Conservation (phyloP, 2,113 vertebrate genomes). For the Stegostoma tigrinum region DNA sequence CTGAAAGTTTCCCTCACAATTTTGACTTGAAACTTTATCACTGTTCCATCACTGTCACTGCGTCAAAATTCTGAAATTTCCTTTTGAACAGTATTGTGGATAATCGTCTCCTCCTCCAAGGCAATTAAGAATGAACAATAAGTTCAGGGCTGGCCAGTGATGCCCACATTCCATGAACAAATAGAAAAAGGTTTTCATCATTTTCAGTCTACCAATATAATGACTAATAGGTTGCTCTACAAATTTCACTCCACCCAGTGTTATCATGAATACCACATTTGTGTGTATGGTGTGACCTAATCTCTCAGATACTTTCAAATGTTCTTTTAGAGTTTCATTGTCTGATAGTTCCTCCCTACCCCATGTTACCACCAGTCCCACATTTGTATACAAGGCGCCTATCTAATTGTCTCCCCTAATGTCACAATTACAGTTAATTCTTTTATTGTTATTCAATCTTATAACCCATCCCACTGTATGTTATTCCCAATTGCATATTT, state of each 20-base stretch:
- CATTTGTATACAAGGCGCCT: neutral
- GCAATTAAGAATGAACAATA: too few relatives aligned
- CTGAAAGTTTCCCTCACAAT: too few relatives aligned
- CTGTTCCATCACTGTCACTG: too few relatives aligned
- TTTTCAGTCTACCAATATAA: neutral
- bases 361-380: neutral
- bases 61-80: too few relatives aligned
- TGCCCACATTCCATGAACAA: too few relatives aligned
- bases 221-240: neutral
- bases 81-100: too few relatives aligned
- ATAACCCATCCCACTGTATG: neutral
- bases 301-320: neutral
- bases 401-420: slow-evolving; percentile 1
- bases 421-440: neutral
- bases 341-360: neutral
- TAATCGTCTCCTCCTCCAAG: too few relatives aligned
- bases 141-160: too few relatives aligned
- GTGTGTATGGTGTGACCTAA: neutral
- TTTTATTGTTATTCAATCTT: neutral
- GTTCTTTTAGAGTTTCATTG: neutral
- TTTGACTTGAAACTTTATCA: too few relatives aligned
- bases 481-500: neutral
- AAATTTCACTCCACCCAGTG: neutral
- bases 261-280: neutral
- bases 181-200: neutral